Conservation (phyloP, 2,888 invertebrate species). For the Listrodromus nycthemerus region DNA sequence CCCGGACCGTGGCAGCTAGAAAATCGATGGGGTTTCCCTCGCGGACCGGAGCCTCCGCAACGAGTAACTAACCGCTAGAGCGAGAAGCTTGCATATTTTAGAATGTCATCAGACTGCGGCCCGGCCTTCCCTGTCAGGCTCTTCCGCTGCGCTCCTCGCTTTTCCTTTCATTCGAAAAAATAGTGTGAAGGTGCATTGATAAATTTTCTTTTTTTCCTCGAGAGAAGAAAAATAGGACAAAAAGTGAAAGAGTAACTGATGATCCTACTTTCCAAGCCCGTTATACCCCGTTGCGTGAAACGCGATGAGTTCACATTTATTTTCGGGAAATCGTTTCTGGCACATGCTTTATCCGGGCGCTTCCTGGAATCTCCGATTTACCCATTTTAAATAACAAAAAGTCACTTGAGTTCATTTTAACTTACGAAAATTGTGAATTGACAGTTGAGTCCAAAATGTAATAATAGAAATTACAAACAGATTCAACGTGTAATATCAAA, state of each 20-base stretch:
- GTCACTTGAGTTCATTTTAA: no score
- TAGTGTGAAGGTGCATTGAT: not conserved
- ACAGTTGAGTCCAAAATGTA: no score
- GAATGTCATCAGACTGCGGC: constrained; percentile 74
- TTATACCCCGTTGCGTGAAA: not conserved
- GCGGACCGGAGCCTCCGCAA: constrained; percentile 39
- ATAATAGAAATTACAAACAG: no score
- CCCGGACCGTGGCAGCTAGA: constrained; percentile 43
- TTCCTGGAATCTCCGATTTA: no score
- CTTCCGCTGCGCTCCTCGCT: constrained; percentile 20
- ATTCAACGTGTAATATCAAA: no score
- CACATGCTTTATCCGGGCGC: no score
- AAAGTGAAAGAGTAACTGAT: not conserved
- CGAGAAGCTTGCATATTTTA: constrained; percentile 76
- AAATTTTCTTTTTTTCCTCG: not conserved
- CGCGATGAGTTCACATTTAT: no score
- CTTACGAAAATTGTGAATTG: no score
- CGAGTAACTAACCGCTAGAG: constrained; percentile 73
- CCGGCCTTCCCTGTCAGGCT: constrained; percentile 59
- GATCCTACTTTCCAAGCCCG: not conserved
- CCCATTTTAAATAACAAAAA: no score
- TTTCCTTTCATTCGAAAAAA: constrained; percentile 5
- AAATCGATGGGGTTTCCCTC: constrained; percentile 55
- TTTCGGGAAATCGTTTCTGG: no score
- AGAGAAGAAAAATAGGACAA: not conserved